These are phyloP conservation scores for Hermetia illucens DNA, from an alignment of 1,140 invertebrate genomes.

Conservation along the genomic window DNA sequence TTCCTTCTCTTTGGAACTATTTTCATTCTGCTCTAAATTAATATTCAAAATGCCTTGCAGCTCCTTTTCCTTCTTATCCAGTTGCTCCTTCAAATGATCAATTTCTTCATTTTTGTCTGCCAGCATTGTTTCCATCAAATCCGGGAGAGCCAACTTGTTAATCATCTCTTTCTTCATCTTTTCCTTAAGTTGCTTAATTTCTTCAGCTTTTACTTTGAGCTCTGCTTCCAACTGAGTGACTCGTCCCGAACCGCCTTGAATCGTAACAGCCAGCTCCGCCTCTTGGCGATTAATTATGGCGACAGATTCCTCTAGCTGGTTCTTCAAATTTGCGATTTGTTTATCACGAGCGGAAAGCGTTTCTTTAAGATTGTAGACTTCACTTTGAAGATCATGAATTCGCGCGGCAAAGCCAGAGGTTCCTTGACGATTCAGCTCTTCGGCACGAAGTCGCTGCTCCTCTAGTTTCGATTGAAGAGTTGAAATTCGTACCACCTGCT, in stretches of 20 bases:
- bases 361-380: constrained; percentile 39
- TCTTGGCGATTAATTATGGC: constrained; percentile 33
- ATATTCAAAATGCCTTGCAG: constrained; percentile 11
- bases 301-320: constrained; percentile 26
- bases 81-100: constrained; percentile 40
- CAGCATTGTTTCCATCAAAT: constrained; percentile 45
- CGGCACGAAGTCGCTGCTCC: constrained; percentile 55
- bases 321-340: constrained; percentile 34
- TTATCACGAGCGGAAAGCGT: constrained; percentile 41
- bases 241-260: constrained; percentile 32
- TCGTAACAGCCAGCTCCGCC: constrained; percentile 30
- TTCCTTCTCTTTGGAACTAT: constrained; percentile 7
- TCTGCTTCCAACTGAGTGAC: constrained; percentile 40
- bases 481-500: constrained; percentile 65
- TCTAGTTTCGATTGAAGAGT: constrained; percentile 62
- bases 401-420: constrained; percentile 49
- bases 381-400: constrained; percentile 45
- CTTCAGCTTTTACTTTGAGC: constrained; percentile 35
- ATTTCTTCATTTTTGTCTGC: constrained; percentile 54
- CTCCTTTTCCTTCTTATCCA: constrained; percentile 22
- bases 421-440: constrained; percentile 49
- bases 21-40: constrained; percentile 10
- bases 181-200: constrained; percentile 38
- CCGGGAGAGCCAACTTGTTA: constrained; percentile 34
- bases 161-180: constrained; percentile 32